These are phyloP conservation scores for Sciurus carolinensis DNA, from an alignment of 2,797 vertebrate genomes.

Conservation along the genomic window DNA sequence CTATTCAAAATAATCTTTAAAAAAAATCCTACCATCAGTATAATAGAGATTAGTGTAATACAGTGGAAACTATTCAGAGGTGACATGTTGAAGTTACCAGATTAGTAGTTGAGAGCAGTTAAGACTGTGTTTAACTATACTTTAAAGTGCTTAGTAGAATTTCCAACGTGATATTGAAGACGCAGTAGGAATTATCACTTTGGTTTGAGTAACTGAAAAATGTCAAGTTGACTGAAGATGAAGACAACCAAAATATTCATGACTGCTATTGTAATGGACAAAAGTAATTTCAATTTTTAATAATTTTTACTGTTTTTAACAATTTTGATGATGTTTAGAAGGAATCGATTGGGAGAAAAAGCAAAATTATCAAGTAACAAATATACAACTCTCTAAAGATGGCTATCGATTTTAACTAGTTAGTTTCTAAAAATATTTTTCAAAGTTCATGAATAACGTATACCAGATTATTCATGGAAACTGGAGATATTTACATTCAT, in stretches of 20 bases:
- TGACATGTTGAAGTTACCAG: not conserved
- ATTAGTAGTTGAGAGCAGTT: not conserved
- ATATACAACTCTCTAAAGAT: not conserved
- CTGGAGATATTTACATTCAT: not conserved
- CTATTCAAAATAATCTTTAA: constrained; percentile 1
- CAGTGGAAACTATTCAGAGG: not conserved
- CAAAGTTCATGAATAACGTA: not conserved
- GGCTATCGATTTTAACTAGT: not conserved
- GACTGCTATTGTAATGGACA: constrained; percentile 40
- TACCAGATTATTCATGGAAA: not conserved
- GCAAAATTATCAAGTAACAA: not conserved
- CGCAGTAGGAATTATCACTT: not conserved
- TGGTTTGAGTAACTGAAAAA: constrained; percentile 20
- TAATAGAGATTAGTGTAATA: not conserved
- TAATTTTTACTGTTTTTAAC: not conserved
- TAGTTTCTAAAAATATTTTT: constrained; percentile 36
- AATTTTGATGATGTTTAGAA: not conserved
- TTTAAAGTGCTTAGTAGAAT: not conserved
- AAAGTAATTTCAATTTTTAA: constrained; percentile 3
- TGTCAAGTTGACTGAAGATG: constrained; percentile 1
- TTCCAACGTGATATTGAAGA: not conserved
- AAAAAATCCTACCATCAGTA: not conserved
- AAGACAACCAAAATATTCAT: not conserved
- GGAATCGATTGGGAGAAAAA: not conserved
- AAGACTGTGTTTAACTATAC: not conserved